phyloP scores from a whole-genome alignment of 2,113 vertebrate genomes.

The Eudyptes chrysolophus region DNA sequence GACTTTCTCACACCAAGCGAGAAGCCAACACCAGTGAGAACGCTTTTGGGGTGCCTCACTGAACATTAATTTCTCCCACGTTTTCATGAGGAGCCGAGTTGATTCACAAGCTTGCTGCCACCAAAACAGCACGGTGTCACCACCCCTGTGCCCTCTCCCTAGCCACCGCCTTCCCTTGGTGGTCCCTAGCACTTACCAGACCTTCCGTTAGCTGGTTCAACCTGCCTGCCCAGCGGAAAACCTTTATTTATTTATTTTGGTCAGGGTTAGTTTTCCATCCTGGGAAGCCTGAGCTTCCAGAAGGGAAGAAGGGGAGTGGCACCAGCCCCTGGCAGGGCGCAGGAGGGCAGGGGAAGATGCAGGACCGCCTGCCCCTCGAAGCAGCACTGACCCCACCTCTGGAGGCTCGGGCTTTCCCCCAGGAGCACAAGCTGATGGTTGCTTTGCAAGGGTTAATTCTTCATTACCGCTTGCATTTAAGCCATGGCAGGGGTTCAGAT shows the following conservation, averaged over 20 bases:
- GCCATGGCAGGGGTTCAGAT: background rate
- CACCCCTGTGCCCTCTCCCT: background rate
- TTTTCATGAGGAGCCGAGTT: background rate
- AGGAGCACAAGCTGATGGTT: accelerated
- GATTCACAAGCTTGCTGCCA: background rate
- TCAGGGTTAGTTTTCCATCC: background rate
- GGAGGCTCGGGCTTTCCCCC: background rate
- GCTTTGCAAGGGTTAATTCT: background rate
- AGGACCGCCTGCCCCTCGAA: background rate
- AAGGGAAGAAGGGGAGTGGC: background rate
- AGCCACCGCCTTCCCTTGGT: background rate
- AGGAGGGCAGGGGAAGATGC: background rate
- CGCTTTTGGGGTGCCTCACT: background rate
- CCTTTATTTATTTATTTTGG: background rate
- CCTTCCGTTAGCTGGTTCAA: background rate
- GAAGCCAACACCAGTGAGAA: background rate
- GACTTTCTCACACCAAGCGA: conserved; percentile 3
- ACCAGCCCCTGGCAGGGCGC: background rate
- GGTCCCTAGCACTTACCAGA: background rate
- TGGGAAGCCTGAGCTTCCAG: background rate
- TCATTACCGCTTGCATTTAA: background rate
- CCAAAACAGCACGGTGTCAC: background rate
- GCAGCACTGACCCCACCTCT: background rate
- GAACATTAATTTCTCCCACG: background rate
- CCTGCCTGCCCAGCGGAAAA: conserved; percentile 6